Conservation (phyloP, 1,140 invertebrate genomes). For the Hyles vespertilio region DNA sequence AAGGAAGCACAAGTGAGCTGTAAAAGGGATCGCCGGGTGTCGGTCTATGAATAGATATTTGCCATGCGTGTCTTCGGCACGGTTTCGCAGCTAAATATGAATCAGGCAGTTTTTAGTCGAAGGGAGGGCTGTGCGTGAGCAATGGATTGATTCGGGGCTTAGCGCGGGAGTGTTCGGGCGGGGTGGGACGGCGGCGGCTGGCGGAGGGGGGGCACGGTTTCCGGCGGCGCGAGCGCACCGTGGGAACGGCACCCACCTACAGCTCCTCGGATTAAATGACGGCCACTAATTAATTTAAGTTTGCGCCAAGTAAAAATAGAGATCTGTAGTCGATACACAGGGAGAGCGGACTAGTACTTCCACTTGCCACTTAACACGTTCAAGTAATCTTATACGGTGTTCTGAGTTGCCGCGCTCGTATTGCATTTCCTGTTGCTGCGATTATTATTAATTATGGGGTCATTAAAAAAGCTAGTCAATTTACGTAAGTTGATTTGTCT, state of each 20-base stretch:
- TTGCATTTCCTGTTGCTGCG: no score
- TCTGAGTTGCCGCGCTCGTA: no score
- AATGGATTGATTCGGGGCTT: slow-evolving; percentile 28
- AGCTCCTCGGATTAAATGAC: slow-evolving; percentile 58
- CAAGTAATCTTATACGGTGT: neutral
- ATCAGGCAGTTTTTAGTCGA: slow-evolving; percentile 35
- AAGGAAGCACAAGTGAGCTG: slow-evolving; percentile 35
- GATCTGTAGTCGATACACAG: slow-evolving; percentile 26
- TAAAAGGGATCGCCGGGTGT: slow-evolving; percentile 27
- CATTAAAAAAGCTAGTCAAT: no score
- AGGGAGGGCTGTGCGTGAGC: slow-evolving; percentile 29
- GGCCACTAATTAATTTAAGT: slow-evolving; percentile 69
- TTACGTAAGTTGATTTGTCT: no score
- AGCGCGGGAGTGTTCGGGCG: slow-evolving; percentile 50
- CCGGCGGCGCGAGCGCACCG: slow-evolving; percentile 60
- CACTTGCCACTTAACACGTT: slow-evolving; percentile 1
- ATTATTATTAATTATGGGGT: no score
- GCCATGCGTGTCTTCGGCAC: slow-evolving; percentile 43
- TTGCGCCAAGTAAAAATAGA: slow-evolving; percentile 43
- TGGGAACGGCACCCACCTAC: slow-evolving; percentile 66
- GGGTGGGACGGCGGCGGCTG: slow-evolving; percentile 34
- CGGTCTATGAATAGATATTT: slow-evolving; percentile 35
- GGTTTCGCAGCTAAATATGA: slow-evolving; percentile 35
- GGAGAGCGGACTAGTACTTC: slow-evolving; percentile 11
- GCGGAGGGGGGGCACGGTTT: slow-evolving; percentile 39